Evolutionary conservation across 1,140 invertebrate genomes (phyloP).

Genomic region (Latrodectus geometricus): DNA sequence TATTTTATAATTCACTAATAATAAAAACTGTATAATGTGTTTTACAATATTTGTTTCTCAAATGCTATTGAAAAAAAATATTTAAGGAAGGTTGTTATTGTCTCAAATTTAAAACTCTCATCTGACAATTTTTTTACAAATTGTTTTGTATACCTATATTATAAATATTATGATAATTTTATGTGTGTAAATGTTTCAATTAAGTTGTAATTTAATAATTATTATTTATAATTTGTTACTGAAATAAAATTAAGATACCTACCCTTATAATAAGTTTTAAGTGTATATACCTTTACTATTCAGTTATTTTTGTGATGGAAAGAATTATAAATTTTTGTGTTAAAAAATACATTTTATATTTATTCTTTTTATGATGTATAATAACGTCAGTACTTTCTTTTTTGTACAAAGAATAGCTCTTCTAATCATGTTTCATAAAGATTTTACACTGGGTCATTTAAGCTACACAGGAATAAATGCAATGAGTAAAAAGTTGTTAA

Average conservation of each 20-base stretch:
- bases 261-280: background rate
- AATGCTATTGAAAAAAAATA: too few relatives aligned
- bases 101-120: too few relatives aligned
- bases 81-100: too few relatives aligned
- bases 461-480: slow-evolving; percentile 10
- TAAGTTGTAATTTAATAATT: too few relatives aligned
- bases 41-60: too few relatives aligned
- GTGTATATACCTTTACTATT: background rate
- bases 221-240: background rate
- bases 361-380: background rate
- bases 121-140: too few relatives aligned
- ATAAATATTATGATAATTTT: too few relatives aligned
- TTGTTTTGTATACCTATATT: too few relatives aligned
- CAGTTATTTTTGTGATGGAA: background rate
- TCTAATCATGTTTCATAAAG: slow-evolving; percentile 31
- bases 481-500: slow-evolving; percentile 5
- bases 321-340: background rate
- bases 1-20: too few relatives aligned
- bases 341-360: background rate
- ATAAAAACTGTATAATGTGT: too few relatives aligned
- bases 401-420: slow-evolving; percentile 25
- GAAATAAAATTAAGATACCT: background rate
- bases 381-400: background rate
- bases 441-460: background rate
- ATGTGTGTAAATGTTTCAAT: too few relatives aligned